Conservation (phyloP, 2,888 invertebrate species). For the Callosobruchus maculatus region DNA sequence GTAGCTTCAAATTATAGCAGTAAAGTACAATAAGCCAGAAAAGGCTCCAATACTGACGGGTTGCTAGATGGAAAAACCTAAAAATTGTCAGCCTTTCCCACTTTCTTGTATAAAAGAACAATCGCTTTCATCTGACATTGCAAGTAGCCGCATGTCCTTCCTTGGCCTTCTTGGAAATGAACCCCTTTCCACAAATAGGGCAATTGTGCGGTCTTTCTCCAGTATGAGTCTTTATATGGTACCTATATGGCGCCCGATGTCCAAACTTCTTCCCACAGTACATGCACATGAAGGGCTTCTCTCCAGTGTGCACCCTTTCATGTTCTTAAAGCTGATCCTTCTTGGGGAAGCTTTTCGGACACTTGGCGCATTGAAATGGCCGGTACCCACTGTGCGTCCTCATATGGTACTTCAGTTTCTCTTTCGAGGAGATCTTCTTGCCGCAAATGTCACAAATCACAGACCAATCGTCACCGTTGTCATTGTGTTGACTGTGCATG, state of each 20-base stretch:
- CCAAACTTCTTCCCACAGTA: conserved; percentile 34
- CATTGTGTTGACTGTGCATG: conserved; percentile 30
- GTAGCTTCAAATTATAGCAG: no score
- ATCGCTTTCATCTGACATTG: no score
- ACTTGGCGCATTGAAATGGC: conserved; percentile 42
- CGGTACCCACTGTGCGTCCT: conserved; percentile 47
- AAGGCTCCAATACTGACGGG: no score
- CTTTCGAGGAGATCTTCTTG: conserved; percentile 34
- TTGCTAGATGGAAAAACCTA: no score
- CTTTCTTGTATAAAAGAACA: no score
- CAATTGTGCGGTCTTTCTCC: conserved; percentile 55
- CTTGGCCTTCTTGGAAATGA: conserved; percentile 42
- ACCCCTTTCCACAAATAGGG: conserved; percentile 49
- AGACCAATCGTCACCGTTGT: conserved; percentile 48
- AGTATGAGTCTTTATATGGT: conserved; percentile 54
- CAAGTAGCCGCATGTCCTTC: no score
- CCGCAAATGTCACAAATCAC: conserved; percentile 36
- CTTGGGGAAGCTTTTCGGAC: conserved; percentile 43
- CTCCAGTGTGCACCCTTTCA: conserved; percentile 34
- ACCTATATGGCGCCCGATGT: conserved; percentile 51
- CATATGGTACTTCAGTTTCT: conserved; percentile 36
- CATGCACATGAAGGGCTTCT: conserved; percentile 44
- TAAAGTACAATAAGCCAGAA: no score
- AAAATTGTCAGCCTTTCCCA: no score
- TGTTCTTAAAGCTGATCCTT: conserved; percentile 44